Evolutionary conservation across 2,888 invertebrate genomes (phyloP), one percentile per base, ranked within the genome.

Genomic region (Drosophila melanosoma): DNA sequence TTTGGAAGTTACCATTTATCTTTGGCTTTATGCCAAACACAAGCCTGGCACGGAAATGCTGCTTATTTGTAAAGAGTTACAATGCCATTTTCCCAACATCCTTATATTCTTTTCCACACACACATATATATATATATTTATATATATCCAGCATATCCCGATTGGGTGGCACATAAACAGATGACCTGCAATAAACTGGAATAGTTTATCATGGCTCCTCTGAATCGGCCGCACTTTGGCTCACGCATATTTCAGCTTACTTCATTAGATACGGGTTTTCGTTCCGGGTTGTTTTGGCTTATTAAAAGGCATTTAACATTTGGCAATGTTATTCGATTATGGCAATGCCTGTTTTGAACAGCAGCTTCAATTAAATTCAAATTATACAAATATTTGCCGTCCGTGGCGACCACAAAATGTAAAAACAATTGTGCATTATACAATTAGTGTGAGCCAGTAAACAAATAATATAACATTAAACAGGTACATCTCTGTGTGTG

Each of bases 1-100:
- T 82, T 89, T 83, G 86, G 61, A 75, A 89, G 79, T 89, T 66
- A 76, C 81, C 86, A 88, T 87, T 87, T 87, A 85, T 89, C 86
- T 82, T 81, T 89, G 90, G 86, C 86, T 85, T 85, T 85, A 87
- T 84, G 86, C 86, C 86, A 86, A 85, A 75, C 86, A 79, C 71
- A 71, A 79, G 81, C 69, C 79, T 79, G 81, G 79, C 81, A 83
- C 72, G 76, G 72, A 83, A 89, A 87, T 73, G 84, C 89, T 89
- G 87, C 84, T 89, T 84, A 87, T 89, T 89, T 87, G 87, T 82
- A 79, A 77, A 74, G 87, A 81, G 79, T 81, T 81, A 74, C 81
- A 81, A 66, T 74, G 68, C 68, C 81, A 63, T 64, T 76, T 70
- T 53, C 69, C 66, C 33, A 23, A 40, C 54, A 70, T 73, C 33